Percentiles rank a stretch among this genome's conserved stretches.
Evolutionary conservation across 2,888 invertebrate genomes (phyloP).

Genomic region (Amblyjoppa proteus): DNA sequence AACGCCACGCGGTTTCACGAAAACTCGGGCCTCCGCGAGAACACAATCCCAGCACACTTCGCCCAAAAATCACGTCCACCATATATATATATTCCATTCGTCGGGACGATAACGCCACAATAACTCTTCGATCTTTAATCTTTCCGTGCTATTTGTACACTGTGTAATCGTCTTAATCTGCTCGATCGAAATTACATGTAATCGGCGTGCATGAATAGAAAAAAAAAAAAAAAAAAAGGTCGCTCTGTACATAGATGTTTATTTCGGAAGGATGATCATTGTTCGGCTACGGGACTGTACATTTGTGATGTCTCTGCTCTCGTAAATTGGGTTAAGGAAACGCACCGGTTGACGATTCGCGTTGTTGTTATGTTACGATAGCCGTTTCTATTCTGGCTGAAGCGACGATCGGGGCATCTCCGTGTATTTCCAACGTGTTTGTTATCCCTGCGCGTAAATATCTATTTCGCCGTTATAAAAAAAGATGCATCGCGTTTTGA

Average conservation of each 20-base stretch:
- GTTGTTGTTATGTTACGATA: conserved; percentile 2
- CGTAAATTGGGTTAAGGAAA: not conserved
- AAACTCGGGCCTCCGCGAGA: conserved; percentile 37
- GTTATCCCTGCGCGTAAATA: not conserved
- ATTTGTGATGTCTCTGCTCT: conserved; percentile 16
- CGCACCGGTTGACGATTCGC: not conserved
- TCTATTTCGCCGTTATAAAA: not conserved
- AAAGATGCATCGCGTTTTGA: conserved; percentile 85
- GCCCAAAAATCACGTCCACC: not conserved
- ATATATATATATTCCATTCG: not conserved
- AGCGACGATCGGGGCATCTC: not conserved
- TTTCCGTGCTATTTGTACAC: not conserved
- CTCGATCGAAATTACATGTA: not conserved
- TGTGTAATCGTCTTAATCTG: not conserved
- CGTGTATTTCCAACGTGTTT: not conserved
- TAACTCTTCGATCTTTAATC: not conserved
- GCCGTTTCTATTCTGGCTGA: conserved; percentile 1
- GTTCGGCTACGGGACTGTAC: not conserved
- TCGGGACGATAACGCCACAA: not conserved
- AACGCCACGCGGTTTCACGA: conserved; percentile 71
- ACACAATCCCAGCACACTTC: not conserved
- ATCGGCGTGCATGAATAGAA: not conserved
- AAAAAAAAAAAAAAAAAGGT: not conserved
- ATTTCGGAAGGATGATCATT: conserved; percentile 27
- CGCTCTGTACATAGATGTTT: conserved; percentile 24